These are phyloP conservation scores for Ciconia boyciana DNA, from an alignment of 2,113 vertebrate genomes.

Conservation along the genomic window DNA sequence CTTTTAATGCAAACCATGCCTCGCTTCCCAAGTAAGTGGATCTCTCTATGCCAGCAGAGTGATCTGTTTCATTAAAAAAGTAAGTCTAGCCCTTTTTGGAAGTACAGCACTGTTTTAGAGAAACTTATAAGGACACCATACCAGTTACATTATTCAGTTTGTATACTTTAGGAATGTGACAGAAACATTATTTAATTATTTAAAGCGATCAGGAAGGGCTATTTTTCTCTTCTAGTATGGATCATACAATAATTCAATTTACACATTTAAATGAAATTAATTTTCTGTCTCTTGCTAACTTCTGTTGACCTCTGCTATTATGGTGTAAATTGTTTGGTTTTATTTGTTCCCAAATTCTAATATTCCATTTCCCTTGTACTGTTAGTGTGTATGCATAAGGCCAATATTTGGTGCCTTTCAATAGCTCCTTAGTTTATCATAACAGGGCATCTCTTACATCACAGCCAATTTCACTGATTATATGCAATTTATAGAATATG, in stretches of 20 bases:
- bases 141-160: background rate
- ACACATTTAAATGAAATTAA: background rate
- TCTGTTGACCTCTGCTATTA: background rate
- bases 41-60: background rate
- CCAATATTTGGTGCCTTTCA: background rate
- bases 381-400: background rate
- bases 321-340: background rate
- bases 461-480: background rate
- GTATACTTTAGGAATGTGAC: background rate
- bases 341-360: background rate
- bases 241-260: background rate
- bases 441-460: background rate
- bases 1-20: background rate
- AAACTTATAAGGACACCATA: background rate
- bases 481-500: background rate
- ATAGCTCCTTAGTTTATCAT: background rate
- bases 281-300: background rate
- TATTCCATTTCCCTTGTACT: background rate
- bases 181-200: background rate
- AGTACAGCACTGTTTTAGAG: background rate
- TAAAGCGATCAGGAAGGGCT: background rate
- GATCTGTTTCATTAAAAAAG: background rate
- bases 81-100: background rate
- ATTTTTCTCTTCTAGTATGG: background rate
- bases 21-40: background rate